A percentile compares a stretch with the other conserved stretches of the same genome.
Conservation (phyloP, 23 tunicate species). For the Ciona savignyi region DNA sequence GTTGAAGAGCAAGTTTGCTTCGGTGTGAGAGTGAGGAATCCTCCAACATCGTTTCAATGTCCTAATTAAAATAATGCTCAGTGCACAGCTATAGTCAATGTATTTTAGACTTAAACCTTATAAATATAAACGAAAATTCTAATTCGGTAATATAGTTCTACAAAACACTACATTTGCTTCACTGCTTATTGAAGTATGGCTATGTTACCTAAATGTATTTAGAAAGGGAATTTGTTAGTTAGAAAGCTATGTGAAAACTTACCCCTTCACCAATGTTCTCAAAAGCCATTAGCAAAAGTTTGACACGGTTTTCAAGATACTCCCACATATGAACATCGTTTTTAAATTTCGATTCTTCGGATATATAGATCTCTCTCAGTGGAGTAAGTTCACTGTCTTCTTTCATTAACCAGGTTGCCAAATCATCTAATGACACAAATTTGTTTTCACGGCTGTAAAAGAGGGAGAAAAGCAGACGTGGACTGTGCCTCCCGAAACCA, state of each 20-base stretch:
- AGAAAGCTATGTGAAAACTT: not conserved
- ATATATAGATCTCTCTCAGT: conserved; percentile 30
- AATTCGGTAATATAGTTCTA: too few species aligned
- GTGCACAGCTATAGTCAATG: not conserved
- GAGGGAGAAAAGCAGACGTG: too few species aligned
- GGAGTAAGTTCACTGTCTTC: conserved; percentile 20
- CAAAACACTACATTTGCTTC: too few species aligned
- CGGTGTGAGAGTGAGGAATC: not conserved
- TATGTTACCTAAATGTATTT: too few species aligned
- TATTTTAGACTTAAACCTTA: not conserved
- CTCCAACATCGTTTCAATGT: conserved; percentile 4
- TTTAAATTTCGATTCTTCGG: conserved; percentile 6
- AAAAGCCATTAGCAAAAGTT: conserved; percentile 28
- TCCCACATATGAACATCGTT: conserved; percentile 55
- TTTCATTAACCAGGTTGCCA: conserved; percentile 45
- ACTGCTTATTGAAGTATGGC: too few species aligned
- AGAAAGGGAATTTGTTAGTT: too few species aligned
- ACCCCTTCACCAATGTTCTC: conserved; percentile 20
- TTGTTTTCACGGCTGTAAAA: not conserved
- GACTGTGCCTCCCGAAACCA: too few species aligned
- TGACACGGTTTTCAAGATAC: conserved; percentile 51
- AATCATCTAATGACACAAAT: conserved; percentile 22
- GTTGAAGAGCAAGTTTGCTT: conserved; percentile 2
- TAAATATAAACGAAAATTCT: not conserved
- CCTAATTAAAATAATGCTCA: conserved; percentile 3